Base-by-base conservation (phyloP, 2,113 vertebrate species). In the Saguinus imperator region DNA sequence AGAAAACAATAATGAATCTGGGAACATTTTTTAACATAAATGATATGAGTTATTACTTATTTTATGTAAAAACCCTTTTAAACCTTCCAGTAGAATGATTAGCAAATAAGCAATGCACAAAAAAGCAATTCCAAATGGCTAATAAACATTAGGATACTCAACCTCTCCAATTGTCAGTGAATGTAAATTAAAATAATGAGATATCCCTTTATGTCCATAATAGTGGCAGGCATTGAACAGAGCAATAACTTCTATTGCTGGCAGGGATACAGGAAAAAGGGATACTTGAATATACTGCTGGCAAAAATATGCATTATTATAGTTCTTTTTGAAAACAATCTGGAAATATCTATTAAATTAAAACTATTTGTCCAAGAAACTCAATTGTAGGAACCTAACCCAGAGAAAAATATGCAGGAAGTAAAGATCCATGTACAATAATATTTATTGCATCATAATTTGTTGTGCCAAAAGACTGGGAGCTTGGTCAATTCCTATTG, bases 141-240 rank as follows among this genome's bases (percentile, higher is more conserved):
- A 32, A 16, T 50, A 66, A 57, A 73, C 20, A 43, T 50, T 57
- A 64, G 76, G 43, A 75, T 37, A 25, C n/a, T 86, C 81, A 82
- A 21, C 73, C 86, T 97, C 45, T 6, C 52, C 50, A 45, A n/a
- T 55, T 17, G 0, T 73, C 76, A 40, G 94, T 58, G 73, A 93
- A 87, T 43, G 79, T 52, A 89, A 83, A 89, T 82, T 68, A 61
- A 81, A 86, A 50, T 85, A 80, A 50, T 82, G 73, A 76, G 87
- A 13, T 87, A 27, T 85, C 91, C 81, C 82, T 93, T 88, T 88
- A 94, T 48, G 77, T 40, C 81, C 29, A 48, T 89, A 61, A 84
- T 52, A 75, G 18, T 89, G 84, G 64, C 86, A 73, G 52, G 29
- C 79, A 40, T 4, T 0, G 61, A 73, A 48, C 40, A 48, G 45